Base-by-base conservation (phyloP, 2,113 vertebrate genomes). In the Phyllopteryx taeniolatus region DNA sequence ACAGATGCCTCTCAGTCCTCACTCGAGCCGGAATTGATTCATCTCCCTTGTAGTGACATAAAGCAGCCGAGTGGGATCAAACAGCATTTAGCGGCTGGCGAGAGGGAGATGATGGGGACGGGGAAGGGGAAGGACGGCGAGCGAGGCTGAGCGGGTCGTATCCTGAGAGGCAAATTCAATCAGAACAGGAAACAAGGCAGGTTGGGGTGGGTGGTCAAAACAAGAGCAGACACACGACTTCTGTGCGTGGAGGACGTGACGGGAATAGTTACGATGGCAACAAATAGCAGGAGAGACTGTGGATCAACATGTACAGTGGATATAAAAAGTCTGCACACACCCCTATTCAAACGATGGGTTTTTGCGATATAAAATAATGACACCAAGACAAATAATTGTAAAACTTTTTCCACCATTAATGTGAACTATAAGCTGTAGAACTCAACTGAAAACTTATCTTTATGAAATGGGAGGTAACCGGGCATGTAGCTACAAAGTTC, bases 121-220 rank as follows among this genome's bases (percentile, higher is more conserved):
- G 47, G 1, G 67, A 62, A 59, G 43, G 47, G 46, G 63, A 56
- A 66, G 61, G 68, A 46, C 68, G 56, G 70, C 73, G 68, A 66
- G 68, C 76, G 22, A 70, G 76, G 65, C 78, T 0, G 47, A 63
- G 27, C 82, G 73, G 76, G 80, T 83, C 79, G 83, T 77, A 85
- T 85, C 84, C 79, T 85, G 77, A 67, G 82, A 85, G 75, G 77
- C 78, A 83, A 87, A 91, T 88, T 87, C 68, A 87, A 90, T 90
- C 83, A 87, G 65, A 75, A 77, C 81, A 83, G 90, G 87, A 90
- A 87, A 77, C 79, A 82, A 35, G 15, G 31, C 10, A 10, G 14
- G 56, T 8, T 8, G 56, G 56, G 10, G 13, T 9, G 61, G 17
- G 72, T 56, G 42, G 60, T 53, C 68, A 73, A 75, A 81, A 81